Conservation (phyloP, 2,888 invertebrate species). For the Drosophila fulvimacula region DNA sequence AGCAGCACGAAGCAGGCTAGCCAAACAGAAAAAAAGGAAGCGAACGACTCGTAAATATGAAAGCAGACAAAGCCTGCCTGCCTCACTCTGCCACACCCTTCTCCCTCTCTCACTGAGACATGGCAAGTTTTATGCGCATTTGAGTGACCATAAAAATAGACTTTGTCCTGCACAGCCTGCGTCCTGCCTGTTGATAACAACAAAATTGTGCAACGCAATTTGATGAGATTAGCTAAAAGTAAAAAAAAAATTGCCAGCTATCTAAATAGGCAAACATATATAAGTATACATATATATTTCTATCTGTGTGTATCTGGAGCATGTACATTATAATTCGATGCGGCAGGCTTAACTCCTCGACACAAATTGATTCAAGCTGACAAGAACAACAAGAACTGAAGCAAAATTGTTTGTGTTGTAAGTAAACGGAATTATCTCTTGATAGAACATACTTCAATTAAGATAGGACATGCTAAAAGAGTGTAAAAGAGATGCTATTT, state of each 20-base stretch:
- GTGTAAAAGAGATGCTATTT: background rate
- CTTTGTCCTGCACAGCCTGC: conserved; percentile 36
- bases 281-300: background rate
- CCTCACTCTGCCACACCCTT: conserved; percentile 8
- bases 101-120: conserved; percentile 21
- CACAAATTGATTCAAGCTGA: conserved; percentile 53
- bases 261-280: conserved; percentile 3
- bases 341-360: conserved; percentile 32
- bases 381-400: conserved; percentile 6
- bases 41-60: conserved; percentile 67
- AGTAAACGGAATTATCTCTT: conserved; percentile 26
- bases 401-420: conserved; percentile 13
- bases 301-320: conserved; percentile 21
- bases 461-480: background rate
- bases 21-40: background rate
- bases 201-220: conserved; percentile 68
- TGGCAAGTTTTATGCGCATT: conserved; percentile 68
- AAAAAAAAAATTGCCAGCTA: conserved; percentile 12
- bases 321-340: conserved; percentile 64
- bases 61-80: conserved; percentile 22
- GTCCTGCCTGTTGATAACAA: conserved; percentile 65
- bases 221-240: conserved; percentile 62
- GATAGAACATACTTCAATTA: conserved; percentile 3
- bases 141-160: conserved; percentile 74
- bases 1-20: conserved; percentile 60